Percentiles rank a stretch among this genome's conserved stretches.
These are phyloP conservation scores for Hyles vespertilio DNA, from an alignment of 1,140 invertebrate genomes.

Conservation along the genomic window DNA sequence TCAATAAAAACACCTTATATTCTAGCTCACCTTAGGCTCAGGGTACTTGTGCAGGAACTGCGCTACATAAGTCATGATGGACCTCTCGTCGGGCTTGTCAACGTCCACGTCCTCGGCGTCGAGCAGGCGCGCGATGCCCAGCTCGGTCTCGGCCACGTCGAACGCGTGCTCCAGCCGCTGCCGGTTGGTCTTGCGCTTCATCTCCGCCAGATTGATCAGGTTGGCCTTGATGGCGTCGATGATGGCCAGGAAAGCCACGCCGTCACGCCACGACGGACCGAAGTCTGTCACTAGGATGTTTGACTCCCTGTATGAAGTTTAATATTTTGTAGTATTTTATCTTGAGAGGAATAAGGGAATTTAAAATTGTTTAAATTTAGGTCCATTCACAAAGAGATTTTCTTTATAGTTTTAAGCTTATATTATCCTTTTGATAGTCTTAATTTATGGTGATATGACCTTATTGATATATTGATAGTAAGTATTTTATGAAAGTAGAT, in stretches of 20 bases:
- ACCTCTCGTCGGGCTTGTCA: conserved; percentile 97
- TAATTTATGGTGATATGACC: too few relatives aligned
- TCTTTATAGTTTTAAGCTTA: too few relatives aligned
- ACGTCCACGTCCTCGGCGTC: conserved; percentile 99
- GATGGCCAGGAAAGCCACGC: conserved; percentile 96
- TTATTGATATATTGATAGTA: too few relatives aligned
- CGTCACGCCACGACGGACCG: conserved; percentile 97
- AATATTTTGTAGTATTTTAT: neutral
- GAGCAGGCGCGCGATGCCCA: conserved; percentile 94
- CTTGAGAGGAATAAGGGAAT: too few relatives aligned
- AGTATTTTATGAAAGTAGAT: too few relatives aligned
- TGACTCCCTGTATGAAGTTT: conserved; percentile 80
- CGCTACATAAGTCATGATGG: conserved; percentile 99
- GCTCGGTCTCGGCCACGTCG: conserved; percentile 91
- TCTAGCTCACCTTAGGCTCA: conserved; percentile 80
- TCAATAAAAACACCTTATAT: too few relatives aligned
- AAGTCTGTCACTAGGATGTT: conserved; percentile 96
- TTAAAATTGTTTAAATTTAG: too few relatives aligned
- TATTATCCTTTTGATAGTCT: too few relatives aligned
- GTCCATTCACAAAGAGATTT: too few relatives aligned
- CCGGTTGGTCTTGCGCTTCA: conserved; percentile 86
- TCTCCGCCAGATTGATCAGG: conserved; percentile 89
- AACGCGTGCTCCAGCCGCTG: conserved; percentile 95
- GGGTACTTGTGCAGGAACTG: conserved; percentile 98
- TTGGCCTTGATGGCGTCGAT: conserved; percentile 97